phyloP scores from a whole-genome alignment of 2,888 invertebrate species.

The Isoperla grammatica region DNA sequence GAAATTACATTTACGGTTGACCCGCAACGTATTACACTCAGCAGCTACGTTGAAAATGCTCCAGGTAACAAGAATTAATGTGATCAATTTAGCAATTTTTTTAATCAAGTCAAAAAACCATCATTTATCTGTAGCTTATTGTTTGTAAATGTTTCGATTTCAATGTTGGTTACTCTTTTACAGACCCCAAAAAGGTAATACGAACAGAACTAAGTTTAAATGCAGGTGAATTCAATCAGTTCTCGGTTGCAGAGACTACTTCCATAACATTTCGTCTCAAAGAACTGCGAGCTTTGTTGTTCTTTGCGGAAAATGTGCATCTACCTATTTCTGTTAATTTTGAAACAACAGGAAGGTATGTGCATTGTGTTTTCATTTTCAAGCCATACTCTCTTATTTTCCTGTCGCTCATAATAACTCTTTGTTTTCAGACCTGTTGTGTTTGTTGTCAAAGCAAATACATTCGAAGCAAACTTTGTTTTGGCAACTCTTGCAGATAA shows the following conservation, averaged over 20 bases:
- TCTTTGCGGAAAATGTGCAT: conserved; percentile 70
- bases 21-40: conserved; percentile 56
- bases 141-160: background rate
- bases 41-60: conserved; percentile 70
- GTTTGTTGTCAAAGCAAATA: conserved; percentile 62
- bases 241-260: conserved; percentile 57
- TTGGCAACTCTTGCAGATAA: conserved; percentile 58
- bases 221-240: conserved; percentile 66
- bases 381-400: no score
- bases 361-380: conserved; percentile 19
- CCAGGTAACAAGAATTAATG: conserved; percentile 41
- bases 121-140: background rate
- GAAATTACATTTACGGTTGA: conserved; percentile 73
- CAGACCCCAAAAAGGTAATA: conserved; percentile 61
- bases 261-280: conserved; percentile 79
- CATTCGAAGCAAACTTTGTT: conserved; percentile 74
- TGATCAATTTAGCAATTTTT: conserved; percentile 6
- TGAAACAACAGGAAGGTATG: conserved; percentile 67
- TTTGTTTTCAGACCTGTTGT: conserved; percentile 57
- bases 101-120: background rate
- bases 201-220: conserved; percentile 71
- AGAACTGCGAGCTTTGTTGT: conserved; percentile 72
- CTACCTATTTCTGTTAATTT: conserved; percentile 66
- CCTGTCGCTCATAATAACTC: conserved; percentile 17
- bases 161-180: conserved; percentile 32